Conservation (phyloP, 2,113 vertebrate genomes). For the Motacilla alba region DNA sequence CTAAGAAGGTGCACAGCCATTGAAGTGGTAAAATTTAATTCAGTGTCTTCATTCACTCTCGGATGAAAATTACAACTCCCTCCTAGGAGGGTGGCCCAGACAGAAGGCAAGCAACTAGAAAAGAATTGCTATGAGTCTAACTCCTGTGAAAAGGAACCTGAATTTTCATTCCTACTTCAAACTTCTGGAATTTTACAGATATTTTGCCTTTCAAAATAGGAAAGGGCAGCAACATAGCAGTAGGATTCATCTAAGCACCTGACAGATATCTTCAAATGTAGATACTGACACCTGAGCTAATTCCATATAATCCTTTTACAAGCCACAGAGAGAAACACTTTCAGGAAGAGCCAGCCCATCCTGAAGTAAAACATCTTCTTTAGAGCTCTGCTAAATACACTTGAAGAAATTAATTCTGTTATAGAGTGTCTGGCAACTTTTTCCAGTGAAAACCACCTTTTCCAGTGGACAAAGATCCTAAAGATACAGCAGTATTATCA, state of each 20-base stretch:
- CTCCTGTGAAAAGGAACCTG: neutral
- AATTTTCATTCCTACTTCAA: neutral
- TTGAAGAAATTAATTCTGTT: neutral
- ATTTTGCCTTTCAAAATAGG: neutral
- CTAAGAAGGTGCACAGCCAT: neutral
- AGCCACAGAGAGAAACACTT: neutral
- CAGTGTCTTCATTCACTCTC: accelerated
- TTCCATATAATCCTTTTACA: neutral
- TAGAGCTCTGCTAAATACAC: neutral
- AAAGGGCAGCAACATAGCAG: neutral
- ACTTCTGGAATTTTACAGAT: neutral
- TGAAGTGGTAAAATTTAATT: neutral
- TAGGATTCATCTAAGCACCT: neutral
- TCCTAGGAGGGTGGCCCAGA: neutral
- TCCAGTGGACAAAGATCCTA: neutral
- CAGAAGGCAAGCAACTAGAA: neutral
- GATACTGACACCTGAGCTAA: neutral
- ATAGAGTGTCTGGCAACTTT: neutral
- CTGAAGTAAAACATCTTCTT: neutral
- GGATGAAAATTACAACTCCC: neutral
- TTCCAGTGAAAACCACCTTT: neutral
- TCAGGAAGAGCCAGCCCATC: neutral
- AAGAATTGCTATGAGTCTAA: neutral
- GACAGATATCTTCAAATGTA: neutral
- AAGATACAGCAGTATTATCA: neutral